Evolutionary conservation across 2,888 invertebrate species (phyloP).

Genomic region (Omphaloscelis lunosa): DNA sequence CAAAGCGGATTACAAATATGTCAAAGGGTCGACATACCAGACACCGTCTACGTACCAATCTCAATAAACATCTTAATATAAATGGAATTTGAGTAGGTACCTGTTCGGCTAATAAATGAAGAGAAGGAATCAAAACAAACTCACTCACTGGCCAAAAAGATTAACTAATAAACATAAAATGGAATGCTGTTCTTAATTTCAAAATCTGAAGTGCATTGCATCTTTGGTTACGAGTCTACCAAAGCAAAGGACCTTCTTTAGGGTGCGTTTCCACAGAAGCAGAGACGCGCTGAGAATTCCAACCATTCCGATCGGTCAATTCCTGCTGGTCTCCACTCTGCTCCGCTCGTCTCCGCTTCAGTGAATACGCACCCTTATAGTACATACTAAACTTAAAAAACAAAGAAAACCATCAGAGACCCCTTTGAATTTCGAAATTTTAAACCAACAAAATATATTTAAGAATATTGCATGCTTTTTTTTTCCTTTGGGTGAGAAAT

Average conservation of each 20-base stretch:
- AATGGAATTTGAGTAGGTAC: slow-evolving; percentile 20
- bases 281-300: no score
- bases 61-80: slow-evolving; percentile 12
- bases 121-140: neutral
- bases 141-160: neutral
- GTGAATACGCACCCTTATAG: no score
- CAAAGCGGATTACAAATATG: slow-evolving; percentile 25
- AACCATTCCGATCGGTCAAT: no score
- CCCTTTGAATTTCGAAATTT: slow-evolving; percentile 19
- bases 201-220: neutral
- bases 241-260: neutral
- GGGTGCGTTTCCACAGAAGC: no score
- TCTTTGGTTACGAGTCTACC: neutral
- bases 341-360: no score
- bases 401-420: neutral
- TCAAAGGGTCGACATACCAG: slow-evolving; percentile 27
- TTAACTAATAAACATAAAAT: neutral
- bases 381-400: neutral
- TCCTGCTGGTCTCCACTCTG: no score
- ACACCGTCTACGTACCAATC: slow-evolving; percentile 42
- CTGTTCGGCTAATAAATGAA: neutral
- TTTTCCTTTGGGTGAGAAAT: no score
- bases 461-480: neutral
- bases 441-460: slow-evolving; percentile 17
- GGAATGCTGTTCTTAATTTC: neutral